Evolutionary conservation across 2,797 vertebrate species (phyloP), one percentile per base, ranked within the genome.

Genomic region (Heliangelus exortis): DNA sequence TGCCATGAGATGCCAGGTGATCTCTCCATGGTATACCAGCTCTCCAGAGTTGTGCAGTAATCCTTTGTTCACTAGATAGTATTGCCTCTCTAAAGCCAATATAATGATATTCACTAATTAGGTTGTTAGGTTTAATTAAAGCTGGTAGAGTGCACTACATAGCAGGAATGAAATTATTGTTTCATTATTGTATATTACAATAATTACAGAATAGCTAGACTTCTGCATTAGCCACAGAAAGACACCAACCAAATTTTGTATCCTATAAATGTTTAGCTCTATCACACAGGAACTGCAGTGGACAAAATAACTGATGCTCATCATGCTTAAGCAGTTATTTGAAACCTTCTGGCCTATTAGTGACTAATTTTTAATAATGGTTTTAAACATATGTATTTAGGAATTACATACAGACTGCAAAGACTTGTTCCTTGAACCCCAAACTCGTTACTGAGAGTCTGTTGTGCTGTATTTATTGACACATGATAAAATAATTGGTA

Each of bases 91-190:
- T 65, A 79, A 96, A 95, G 73, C 77, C 45, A 91, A 67, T 65
- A 29, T 88, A 96, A 96, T 89, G 80, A 91, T 93, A 92, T 51
- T 90, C 92, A 65, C 74, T 96, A 96, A 95, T 95, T 91, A 96
- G 83, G 77, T 82, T 87, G 77, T 90, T 92, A 93, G 45, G 45
- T 82, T 94, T 96, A 95, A 94, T 96, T 96, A 95, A 94, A 95
- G 87, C 74, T 87, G 74, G 53, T 91, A 80, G 88, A 90, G 26
- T 63, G 39, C 80, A 90, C 93, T 94, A 91, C 1, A 0, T 87
- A 88, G 85, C 80, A 82, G 85, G 83, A 91, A 93, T 66, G 36
- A 96, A 94, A 95, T 95, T 92, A 89, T 91, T 94, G 75, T 95
- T 95, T 96, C 81, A 95, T 95, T 94, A 92, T 88, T 95, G 71